phyloP scores from a whole-genome alignment of 2,113 vertebrate genomes.

The Thunnus thynnus region DNA sequence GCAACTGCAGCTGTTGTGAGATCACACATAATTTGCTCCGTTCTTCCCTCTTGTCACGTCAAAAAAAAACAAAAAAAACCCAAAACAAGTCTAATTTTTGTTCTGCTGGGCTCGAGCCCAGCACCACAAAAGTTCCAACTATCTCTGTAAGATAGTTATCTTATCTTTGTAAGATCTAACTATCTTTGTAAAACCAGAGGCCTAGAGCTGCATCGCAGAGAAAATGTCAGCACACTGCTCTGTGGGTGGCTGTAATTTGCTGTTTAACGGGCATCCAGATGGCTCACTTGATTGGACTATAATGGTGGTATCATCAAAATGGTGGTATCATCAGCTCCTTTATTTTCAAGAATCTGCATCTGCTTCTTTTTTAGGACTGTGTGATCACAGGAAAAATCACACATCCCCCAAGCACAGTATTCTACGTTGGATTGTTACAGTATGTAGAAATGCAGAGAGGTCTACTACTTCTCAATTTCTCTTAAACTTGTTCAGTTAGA shows the following conservation, averaged over 20 bases:
- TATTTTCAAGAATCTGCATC: slow-evolving; percentile 17
- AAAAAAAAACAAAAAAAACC: not conserved
- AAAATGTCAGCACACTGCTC: not conserved
- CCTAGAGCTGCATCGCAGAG: not conserved
- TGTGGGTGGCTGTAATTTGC: slow-evolving; percentile 43
- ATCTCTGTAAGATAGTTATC: too few relatives aligned
- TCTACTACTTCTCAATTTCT: too few relatives aligned
- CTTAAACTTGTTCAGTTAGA: too few relatives aligned
- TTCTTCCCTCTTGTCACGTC: slow-evolving; percentile 26
- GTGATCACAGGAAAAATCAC: not conserved
- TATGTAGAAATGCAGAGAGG: not conserved
- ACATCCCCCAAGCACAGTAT: not conserved
- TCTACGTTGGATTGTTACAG: not conserved
- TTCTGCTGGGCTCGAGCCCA: not conserved
- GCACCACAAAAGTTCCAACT: too few relatives aligned
- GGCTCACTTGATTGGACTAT: slow-evolving; percentile 58
- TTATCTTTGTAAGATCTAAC: not conserved
- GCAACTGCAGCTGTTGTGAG: slow-evolving; percentile 62
- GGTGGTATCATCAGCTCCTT: slow-evolving; percentile 34
- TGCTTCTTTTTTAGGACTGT: not conserved
- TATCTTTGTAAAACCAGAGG: slow-evolving; percentile 12
- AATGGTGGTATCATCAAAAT: slow-evolving; percentile 57
- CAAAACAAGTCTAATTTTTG: not conserved
- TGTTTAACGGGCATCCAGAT: slow-evolving; percentile 63
- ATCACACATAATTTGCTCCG: slow-evolving; percentile 51